phyloP scores from a whole-genome alignment of 2,888 invertebrate genomes.

The Cerceris rybyensis region DNA sequence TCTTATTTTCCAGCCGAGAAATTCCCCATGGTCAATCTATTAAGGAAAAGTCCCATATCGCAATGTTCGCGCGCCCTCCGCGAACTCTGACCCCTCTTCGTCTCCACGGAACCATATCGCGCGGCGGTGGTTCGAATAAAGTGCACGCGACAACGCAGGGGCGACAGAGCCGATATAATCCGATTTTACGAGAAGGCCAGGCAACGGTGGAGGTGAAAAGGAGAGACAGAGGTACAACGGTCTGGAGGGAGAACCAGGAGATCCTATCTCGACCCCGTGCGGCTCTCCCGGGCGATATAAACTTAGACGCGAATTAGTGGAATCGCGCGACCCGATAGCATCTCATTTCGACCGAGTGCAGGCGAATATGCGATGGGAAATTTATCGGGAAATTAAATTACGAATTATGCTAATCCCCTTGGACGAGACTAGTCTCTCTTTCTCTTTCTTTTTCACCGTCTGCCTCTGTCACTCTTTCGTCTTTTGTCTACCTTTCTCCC shows the following conservation, averaged over 20 bases:
- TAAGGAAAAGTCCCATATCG: conserved; percentile 21
- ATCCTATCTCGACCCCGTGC: conserved; percentile 66
- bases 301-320: conserved; percentile 80
- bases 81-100: conserved; percentile 58
- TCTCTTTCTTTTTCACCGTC: not conserved
- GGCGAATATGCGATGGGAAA: conserved; percentile 64
- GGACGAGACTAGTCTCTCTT: not conserved
- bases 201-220: not conserved
- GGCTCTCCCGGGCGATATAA: conserved; percentile 72
- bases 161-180: conserved; percentile 69
- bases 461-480: not conserved
- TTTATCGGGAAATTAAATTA: conserved; percentile 80
- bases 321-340: conserved; percentile 76
- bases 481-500: not conserved
- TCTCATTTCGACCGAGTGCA: conserved; percentile 67
- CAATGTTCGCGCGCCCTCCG: conserved; percentile 12
- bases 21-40: conserved; percentile 6
- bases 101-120: conserved; percentile 49
- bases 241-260: conserved; percentile 32
- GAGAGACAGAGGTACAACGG: conserved; percentile 19
- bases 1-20: not conserved
- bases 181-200: conserved; percentile 71
- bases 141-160: conserved; percentile 64
- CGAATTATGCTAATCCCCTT: conserved; percentile 75
- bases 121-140: conserved; percentile 62